Base-by-base conservation (phyloP, 1,140 invertebrate genomes). In the Alviniconcha marisindica region DNA sequence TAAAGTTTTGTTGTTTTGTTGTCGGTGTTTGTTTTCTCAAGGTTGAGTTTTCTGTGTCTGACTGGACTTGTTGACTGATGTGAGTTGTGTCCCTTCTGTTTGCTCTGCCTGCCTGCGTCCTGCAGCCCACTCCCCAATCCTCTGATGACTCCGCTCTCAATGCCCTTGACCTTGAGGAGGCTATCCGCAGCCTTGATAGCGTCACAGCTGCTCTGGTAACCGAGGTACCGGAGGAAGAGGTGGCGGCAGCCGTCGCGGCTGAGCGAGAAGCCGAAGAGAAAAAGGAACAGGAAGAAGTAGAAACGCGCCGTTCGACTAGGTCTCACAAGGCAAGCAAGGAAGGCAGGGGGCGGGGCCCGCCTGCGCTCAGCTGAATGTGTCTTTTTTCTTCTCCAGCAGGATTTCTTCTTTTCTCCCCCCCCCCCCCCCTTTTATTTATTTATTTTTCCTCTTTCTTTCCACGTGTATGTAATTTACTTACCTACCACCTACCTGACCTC, bases 161-260 rank as follows among this genome's bases (percentile, higher is more conserved):
- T 74, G 83, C 73, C 74, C 51, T 90, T 66, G 88, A 91, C 82
- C 73, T 91, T 54, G 85, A 88, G 63, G 89, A 89, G 81, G 91
- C 91, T 77, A 89, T 91, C 71, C 87, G 88, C 51, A 88, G 90
- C 74, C 88, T 91, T 44, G 91, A 91, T 84, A 88, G 85, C 81
- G 88, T 86, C 84, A 91, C 91, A 36, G 89, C 90, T 31, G 90
- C 91, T 60, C 88, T 91, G 36, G 38, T 73, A 15, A 74, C 60
- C 36, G 80, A 82, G 4, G 66, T 54, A 12, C 40, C 48, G 4
- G 80, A 82, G 24, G 80, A 73, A 15, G 80, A 82, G 28, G 66
- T 38, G 18, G 69, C 60, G 15, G 56, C 71, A 40, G 51, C 44
- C 51, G 66, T 69, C 33, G 51, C 24, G 28, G 82, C 54, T 2